Evolutionary conservation across 2,888 invertebrate genomes (phyloP).

Genomic region (Melanostoma scalare): DNA sequence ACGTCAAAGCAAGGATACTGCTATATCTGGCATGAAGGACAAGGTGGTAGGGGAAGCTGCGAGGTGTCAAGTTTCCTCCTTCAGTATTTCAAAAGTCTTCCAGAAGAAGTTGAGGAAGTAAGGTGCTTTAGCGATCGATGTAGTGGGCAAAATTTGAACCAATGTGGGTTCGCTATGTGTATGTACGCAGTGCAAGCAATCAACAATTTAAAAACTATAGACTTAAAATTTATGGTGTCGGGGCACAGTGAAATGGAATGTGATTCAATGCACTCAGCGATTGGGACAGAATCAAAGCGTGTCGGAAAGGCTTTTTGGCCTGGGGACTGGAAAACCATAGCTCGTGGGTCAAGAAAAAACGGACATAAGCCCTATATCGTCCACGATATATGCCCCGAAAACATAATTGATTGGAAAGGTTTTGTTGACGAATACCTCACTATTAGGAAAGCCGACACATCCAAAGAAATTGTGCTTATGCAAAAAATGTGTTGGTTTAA

Average conservation of each 20-base stretch:
- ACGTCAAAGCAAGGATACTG: slow-evolving; percentile 3
- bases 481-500: not conserved
- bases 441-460: slow-evolving; percentile 2
- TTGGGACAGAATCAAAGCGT: too few relatives aligned
- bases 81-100: slow-evolving; percentile 11
- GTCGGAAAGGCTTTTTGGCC: too few relatives aligned
- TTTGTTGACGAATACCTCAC: too few relatives aligned
- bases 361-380: too few relatives aligned
- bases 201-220: not conserved
- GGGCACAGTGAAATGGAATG: slow-evolving; percentile 24
- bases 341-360: too few relatives aligned
- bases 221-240: slow-evolving; percentile 18
- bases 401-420: too few relatives aligned
- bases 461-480: slow-evolving; percentile 6
- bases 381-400: too few relatives aligned
- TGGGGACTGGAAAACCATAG: too few relatives aligned
- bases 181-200: slow-evolving; percentile 13
- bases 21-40: slow-evolving; percentile 10
- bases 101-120: slow-evolving; percentile 3
- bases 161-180: too few relatives aligned
- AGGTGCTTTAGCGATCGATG: slow-evolving; percentile 21
- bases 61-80: slow-evolving; percentile 2
- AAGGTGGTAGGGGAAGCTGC: slow-evolving; percentile 15
- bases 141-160: slow-evolving; percentile 13
- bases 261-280: too few relatives aligned